Evolutionary conservation across 1,140 invertebrate genomes (phyloP), one percentile per base, ranked within the genome.

Genomic region (Brachionus angularis): DNA sequence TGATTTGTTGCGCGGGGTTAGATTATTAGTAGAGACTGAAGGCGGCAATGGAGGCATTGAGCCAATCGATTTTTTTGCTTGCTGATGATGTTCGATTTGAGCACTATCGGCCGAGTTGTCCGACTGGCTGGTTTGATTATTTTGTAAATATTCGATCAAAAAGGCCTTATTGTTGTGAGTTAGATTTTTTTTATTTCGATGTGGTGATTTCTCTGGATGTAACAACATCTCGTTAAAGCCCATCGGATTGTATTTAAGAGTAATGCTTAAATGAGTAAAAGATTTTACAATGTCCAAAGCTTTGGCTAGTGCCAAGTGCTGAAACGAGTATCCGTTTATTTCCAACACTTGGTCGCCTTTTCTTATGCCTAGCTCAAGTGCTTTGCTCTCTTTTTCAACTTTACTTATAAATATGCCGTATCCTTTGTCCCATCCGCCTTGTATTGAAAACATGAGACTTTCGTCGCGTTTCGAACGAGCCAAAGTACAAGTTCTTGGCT

Each of bases 261-360:
- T 93, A 74, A 98, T 91, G 78, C 90, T 92, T 42, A 98, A 84
- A 83, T 98, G 95, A 58, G 94, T 98, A 23, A 93, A 91, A 44
- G 91, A 89, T 72, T 88, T 86, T 0, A 98, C 85, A 61, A 96
- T 88, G 79, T 98, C 95, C 74, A 96, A 84, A 3, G 95, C 94
- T 77, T 88, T 87, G 18, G 88, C 86, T 77, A 93, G 89, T 75
- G 87, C 89, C 36, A 97, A 89, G 79, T 93, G 90, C 76, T 91
- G 88, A 80, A 98, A 96, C 75, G 88, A 94, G 77, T 96, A 90
- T 18, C 94, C 92, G 80, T 98, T 98, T 0, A 98, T 93, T 83
- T 97, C 92, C 64, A 98, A 84, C 73, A 84, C 83, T 83, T 98
- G 94, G 85, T 99, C 96, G 1, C 95, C 95, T 53, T 92, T 84